Evolutionary conservation across 2,797 vertebrate species (phyloP), one percentile per base, ranked within the genome.

Genomic region (Garrulus glandarius): DNA sequence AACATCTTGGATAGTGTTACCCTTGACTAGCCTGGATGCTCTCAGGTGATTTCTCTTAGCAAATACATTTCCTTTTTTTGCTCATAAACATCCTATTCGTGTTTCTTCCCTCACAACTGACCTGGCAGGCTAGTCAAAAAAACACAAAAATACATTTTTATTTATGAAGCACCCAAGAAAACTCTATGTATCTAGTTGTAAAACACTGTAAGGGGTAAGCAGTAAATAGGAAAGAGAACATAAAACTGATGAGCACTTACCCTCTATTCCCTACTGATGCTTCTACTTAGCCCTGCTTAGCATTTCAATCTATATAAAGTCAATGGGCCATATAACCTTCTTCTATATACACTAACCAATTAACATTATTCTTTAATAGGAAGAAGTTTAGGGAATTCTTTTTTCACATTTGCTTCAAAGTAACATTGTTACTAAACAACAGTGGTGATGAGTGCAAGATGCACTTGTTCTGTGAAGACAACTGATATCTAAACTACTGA

Each of bases 231-330:
- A 96, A 97, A 92, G 85, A 84, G 55, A 92, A 95, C 96, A 96
- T 97, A 96, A 97, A 97, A 97, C 94, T 89, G 93, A 95, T 94
- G 95, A 96, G 94, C 53, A 76, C 95, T 86, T 92, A 95, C 97
- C 95, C 95, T 91, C 89, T 86, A 96, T 96, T 97, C 96, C 97
- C 97, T 84, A 89, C 81, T 65, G 69, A 96, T 97, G 96, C 78
- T 96, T 96, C 97, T 92, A 95, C 96, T 96, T 93, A 83, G 96
- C 92, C 93, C 96, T 97, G 93, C 97, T 98, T 97, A 97, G 98
- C 97, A 97, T 97, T 98, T 97, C 97, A 97, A 97, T 97, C 96
- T 98, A 94, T 95, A 96, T 96, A 97, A 98, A 97, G 96, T 95
- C 98, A 98, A 97, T 97, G 97, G 97, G 93, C 97, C 96, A 96